Conservation (phyloP, 2,113 vertebrate genomes). For the Melanotaenia duboulayi region DNA sequence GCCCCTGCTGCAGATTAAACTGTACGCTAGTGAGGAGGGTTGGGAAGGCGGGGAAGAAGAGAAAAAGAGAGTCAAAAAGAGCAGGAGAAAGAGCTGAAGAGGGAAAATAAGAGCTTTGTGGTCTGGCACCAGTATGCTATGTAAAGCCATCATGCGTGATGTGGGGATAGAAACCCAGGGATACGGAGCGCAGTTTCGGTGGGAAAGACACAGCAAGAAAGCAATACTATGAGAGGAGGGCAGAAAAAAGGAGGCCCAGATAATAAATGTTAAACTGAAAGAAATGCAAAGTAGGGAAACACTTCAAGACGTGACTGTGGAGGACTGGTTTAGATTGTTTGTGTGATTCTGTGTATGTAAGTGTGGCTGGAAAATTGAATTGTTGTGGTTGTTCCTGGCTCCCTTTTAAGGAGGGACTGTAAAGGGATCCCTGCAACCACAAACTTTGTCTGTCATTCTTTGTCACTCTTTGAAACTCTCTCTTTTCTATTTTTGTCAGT, state of each 20-base stretch:
- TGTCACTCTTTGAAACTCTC: constrained; percentile 8
- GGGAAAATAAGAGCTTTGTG: constrained; percentile 69
- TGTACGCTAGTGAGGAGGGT: constrained; percentile 51
- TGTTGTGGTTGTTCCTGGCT: constrained; percentile 67
- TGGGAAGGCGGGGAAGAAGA: constrained; percentile 11
- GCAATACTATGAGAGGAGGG: constrained; percentile 33
- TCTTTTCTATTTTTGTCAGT: constrained; percentile 38
- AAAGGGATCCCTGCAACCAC: constrained; percentile 33
- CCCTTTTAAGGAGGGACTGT: constrained; percentile 13
- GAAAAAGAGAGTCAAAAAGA: constrained; percentile 30
- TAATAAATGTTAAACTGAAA: constrained; percentile 30
- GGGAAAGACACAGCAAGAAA: constrained; percentile 24
- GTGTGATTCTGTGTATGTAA: constrained; percentile 47
- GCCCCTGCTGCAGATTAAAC: constrained; percentile 75
- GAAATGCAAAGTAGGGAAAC: constrained; percentile 33
- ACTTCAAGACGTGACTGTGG: constrained; percentile 17
- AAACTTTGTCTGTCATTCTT: constrained; percentile 25
- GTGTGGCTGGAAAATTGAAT: constrained; percentile 65
- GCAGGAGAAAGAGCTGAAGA: constrained; percentile 50
- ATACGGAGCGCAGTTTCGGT: constrained; percentile 12
- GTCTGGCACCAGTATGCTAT: constrained; percentile 67
- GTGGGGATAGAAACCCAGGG: constrained; percentile 38
- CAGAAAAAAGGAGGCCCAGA: background rate
- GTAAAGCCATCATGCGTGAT: constrained; percentile 65
- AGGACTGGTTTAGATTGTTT: constrained; percentile 27